These are phyloP conservation scores for Panthera uncia DNA, from an alignment of 2,113 vertebrate genomes.

Conservation along the genomic window DNA sequence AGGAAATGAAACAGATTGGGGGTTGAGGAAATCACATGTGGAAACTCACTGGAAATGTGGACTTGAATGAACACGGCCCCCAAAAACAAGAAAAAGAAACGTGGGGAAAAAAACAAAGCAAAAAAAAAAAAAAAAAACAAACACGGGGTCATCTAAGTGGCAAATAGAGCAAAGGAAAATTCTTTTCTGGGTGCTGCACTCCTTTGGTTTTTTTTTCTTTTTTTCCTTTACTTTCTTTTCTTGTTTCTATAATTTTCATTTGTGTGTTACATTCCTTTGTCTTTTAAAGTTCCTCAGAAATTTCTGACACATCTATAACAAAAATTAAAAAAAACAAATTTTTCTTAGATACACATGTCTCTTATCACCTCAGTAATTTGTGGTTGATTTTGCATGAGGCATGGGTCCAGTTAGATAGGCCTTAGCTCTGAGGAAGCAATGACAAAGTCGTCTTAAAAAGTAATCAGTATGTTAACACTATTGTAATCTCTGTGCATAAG, in stretches of 20 bases:
- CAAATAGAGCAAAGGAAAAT: background rate
- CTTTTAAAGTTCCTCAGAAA: background rate
- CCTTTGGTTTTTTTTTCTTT: background rate
- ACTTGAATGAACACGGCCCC: background rate
- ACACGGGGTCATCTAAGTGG: background rate
- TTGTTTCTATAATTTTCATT: background rate
- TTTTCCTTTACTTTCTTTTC: background rate
- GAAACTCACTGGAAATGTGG: background rate
- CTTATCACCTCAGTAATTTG: background rate
- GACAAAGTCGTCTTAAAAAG: background rate
- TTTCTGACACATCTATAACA: background rate
- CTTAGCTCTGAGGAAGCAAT: background rate
- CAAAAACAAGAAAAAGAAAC: background rate
- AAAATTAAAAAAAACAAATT: background rate
- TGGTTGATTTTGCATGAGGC: background rate
- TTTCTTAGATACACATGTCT: background rate
- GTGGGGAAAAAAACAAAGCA: background rate
- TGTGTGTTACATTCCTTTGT: background rate
- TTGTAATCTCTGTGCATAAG: background rate
- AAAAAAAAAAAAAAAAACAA: background rate
- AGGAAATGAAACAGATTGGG: background rate
- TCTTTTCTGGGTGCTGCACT: background rate
- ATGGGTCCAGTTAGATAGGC: background rate
- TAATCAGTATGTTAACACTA: background rate
- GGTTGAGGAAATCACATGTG: too few species aligned